These are phyloP conservation scores for Orius laevigatus DNA, from an alignment of 1,140 invertebrate genomes.

Conservation along the genomic window DNA sequence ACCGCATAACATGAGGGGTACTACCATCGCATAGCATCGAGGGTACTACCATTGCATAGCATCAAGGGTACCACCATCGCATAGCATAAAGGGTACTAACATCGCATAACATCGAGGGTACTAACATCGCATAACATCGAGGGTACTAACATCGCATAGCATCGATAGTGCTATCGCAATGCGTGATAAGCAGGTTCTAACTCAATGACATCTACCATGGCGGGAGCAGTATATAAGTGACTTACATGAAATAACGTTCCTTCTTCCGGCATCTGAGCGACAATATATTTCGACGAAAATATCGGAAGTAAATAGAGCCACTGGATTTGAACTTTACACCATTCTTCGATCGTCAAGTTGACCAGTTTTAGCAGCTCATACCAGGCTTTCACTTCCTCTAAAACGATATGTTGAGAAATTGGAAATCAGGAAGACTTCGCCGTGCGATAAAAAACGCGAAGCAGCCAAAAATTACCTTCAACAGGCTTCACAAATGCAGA, in stretches of 20 bases:
- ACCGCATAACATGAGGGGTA: not conserved
- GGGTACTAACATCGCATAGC: too few relatives aligned
- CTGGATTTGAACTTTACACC: constrained; percentile 73
- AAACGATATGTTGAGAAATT: constrained; percentile 6
- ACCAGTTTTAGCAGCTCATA: constrained; percentile 62
- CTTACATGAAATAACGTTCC: constrained; percentile 46
- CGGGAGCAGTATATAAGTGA: too few relatives aligned
- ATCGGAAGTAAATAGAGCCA: constrained; percentile 88
- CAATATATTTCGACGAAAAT: constrained; percentile 85
- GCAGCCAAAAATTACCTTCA: constrained; percentile 34
- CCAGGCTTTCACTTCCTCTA: constrained; percentile 57
- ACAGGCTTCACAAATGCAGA: constrained; percentile 85
- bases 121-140: too few relatives aligned
- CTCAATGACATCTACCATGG: not conserved
- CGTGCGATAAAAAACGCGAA: constrained; percentile 1
- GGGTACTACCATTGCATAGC: not conserved
- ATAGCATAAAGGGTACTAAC: too few relatives aligned
- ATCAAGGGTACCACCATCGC: not conserved
- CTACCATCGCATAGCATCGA: too few relatives aligned
- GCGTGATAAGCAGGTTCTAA: not conserved
- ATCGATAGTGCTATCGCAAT: not conserved
- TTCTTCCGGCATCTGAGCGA: constrained; percentile 85
- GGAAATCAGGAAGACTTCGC: not conserved
- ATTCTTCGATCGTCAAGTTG: constrained; percentile 68
- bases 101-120: too few relatives aligned